Evolutionary conservation across 2,113 vertebrate genomes (phyloP), one percentile per base, ranked within the genome.

Genomic region (Cinclus mexicanus): DNA sequence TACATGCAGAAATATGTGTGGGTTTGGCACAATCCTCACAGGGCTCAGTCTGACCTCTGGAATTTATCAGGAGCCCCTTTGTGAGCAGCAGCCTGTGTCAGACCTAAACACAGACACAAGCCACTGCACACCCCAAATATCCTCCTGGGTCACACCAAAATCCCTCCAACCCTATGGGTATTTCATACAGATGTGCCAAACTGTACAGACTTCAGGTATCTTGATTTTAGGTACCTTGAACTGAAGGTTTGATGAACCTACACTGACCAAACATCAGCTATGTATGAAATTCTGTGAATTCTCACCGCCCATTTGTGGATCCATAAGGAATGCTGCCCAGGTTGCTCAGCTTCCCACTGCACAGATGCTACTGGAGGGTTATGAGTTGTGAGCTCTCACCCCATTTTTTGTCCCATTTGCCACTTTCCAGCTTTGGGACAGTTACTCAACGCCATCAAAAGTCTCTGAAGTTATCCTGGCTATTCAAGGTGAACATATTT

Each of bases 131-230:
- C 10, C 46, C 39, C 60, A 47, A 75, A 82, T 8, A 35, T 19
- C 52, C 49, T 23, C 18, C 6, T 3, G 17, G 31, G 56, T 31
- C 56, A 26, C 26, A 42, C 16, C 70, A 74, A 25, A 19, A 63
- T 28, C 16, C 19, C 69, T 65, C 56, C 35, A 19, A 4, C 20
- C 37, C 28, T 2, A 4, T 2, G 10, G 21, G 2, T 44, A 3
- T 39, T 74, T 35, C 46, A 56, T 7, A 10, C 20, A 72, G 25
- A 37, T 23, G 46, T 17, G 7, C 65, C 69, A 87, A 39, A 10
- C 39, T 4, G 6, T 3, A 2, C n/a, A 56, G 29, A 2, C 19
- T 65, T 44, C 4, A 8, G 11, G 1, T 13, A 2, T 39, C n/a
- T 39, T 61, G 21, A 2, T 70, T 82, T 70, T 6, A 31, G 29